These are phyloP conservation scores for Apostichopus leukothele DNA, from an alignment of 53 echinoderm and acorn worm genomes.

Conservation along the genomic window DNA sequence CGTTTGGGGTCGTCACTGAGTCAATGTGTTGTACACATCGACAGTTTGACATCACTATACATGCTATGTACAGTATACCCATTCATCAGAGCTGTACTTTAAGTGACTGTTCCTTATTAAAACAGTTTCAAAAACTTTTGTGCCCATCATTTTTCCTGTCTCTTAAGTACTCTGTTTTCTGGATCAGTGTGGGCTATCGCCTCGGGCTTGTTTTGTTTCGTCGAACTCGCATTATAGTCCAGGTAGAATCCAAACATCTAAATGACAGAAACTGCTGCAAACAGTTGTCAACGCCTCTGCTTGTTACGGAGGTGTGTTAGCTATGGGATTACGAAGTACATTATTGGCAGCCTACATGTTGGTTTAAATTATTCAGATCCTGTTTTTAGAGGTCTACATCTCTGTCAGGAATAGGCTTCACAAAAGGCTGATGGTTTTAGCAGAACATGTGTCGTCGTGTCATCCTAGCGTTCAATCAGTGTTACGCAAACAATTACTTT, in stretches of 20 bases:
- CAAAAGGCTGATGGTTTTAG: background rate
- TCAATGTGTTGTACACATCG: too few relatives aligned
- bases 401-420: background rate
- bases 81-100: too few relatives aligned
- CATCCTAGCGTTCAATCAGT: too few relatives aligned
- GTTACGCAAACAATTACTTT: too few relatives aligned
- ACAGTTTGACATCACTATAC: too few relatives aligned
- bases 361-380: background rate
- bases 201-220: background rate
- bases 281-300: conserved; percentile 14
- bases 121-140: too few relatives aligned
- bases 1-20: too few relatives aligned
- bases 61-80: too few relatives aligned
- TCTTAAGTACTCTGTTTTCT: background rate
- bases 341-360: background rate
- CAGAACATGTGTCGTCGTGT: background rate
- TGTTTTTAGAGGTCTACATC: background rate
- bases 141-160: too few relatives aligned
- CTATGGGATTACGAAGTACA: background rate
- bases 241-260: background rate
- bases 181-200: conserved; percentile 8
- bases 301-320: background rate
- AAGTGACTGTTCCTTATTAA: too few relatives aligned
- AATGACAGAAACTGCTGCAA: conserved; percentile 4
- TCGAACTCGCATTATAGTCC: conserved; percentile 15